A percentile compares a stretch with the other conserved stretches of the same genome.
phyloP scores from a whole-genome alignment of 1,140 invertebrate genomes.

The Thaumatotibia leucotreta region DNA sequence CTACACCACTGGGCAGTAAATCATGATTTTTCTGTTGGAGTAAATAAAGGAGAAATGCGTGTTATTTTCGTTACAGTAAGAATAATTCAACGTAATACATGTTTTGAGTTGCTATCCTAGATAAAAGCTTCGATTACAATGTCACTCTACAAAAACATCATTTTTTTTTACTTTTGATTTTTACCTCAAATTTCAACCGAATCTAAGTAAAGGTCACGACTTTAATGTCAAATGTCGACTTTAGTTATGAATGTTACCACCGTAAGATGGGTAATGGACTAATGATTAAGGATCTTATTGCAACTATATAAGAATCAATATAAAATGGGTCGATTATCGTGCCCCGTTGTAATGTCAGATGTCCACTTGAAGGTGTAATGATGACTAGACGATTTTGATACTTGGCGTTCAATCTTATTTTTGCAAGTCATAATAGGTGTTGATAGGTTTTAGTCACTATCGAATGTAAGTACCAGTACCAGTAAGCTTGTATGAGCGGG shows the following conservation, averaged over 20 bases:
- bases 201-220: not conserved
- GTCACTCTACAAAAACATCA: not conserved
- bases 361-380: not conserved
- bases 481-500: no score
- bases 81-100: not conserved
- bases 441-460: not conserved
- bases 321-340: not conserved
- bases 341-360: not conserved
- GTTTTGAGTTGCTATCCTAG: not conserved
- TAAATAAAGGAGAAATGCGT: not conserved
- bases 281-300: not conserved
- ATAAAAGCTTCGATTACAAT: not conserved
- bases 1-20: conserved; percentile 1
- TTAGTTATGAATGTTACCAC: not conserved
- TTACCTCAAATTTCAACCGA: not conserved
- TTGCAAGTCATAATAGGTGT: not conserved
- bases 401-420: not conserved
- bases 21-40: not conserved
- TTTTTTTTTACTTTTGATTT: not conserved
- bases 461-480: not conserved
- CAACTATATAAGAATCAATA: not conserved
- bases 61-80: not conserved
- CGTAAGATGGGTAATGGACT: not conserved
- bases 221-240: not conserved
- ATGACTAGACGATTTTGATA: not conserved